Base-by-base conservation (phyloP, 2,888 invertebrate species). In the Plagiodera versicolora region DNA sequence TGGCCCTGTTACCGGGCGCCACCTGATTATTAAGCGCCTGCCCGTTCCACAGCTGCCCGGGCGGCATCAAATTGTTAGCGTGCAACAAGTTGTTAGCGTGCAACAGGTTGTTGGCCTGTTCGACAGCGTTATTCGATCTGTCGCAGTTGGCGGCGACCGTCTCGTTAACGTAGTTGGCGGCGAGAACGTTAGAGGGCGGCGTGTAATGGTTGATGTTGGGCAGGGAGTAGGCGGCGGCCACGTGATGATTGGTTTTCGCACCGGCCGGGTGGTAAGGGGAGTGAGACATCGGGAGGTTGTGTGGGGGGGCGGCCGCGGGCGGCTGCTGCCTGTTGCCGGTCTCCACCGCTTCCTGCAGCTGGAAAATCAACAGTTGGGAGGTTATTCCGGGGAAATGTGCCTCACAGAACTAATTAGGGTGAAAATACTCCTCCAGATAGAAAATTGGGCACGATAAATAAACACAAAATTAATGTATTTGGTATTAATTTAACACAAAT, bases 1-100 rank as follows among this genome's bases (percentile, higher is more conserved):
- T 95, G 58, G 94, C 93, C 67, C 94, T 84, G 80, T 92, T 93
- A 24, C 94, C 94, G 32, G 94, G 94, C 39, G 93, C 90, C 56
- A 94, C 94, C 82, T 94, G 93, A 79, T 94, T 94, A 80, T 94
- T 94, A 47, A 94, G 83, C 0, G 90, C 87, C 68, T 86, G 70
- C 49, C 80, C 79, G 64, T 76, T 77, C 82, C 75, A 81, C 67
- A 78, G 76, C 64, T 74, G 77, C 58, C 69, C 73, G 52, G 68
- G 77, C n/a, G n/a, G n/a, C 64, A 70, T 70, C 63, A 74, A 65
- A 61, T 78, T 79, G 68, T 79, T 77, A 75, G 51, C 55, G 10
- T 46, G 49, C 9, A 56, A 18, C 35, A 10, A 18, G 18, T 39
- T 44, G 75, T 76, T 62, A 73, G 77, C 66, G 67, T 74, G 75